Evolutionary conservation across 2,888 invertebrate species (phyloP).

Genomic region (Tetropium fuscum): DNA sequence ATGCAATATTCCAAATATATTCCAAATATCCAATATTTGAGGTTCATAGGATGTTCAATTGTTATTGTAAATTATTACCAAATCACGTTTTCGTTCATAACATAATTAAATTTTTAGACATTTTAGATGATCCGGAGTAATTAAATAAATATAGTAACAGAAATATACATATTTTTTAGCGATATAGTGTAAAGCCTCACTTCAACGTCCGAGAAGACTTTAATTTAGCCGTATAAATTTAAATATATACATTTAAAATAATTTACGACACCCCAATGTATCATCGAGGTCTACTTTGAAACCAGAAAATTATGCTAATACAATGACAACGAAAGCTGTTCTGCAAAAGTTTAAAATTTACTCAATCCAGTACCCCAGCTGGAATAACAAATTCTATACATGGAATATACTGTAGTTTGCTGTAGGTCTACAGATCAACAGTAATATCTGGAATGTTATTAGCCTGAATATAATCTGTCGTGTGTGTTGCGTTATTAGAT

Average conservation of each 20-base stretch:
- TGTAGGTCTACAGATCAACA: slow-evolving; percentile 15
- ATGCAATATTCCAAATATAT: no score
- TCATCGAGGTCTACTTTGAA: slow-evolving; percentile 29
- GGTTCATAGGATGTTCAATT: no score
- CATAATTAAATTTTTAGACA: neutral
- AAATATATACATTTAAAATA: slow-evolving; percentile 39
- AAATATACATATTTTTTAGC: neutral
- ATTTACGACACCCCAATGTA: slow-evolving; percentile 31
- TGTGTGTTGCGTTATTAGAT: no score
- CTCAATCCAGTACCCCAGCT: slow-evolving; percentile 7
- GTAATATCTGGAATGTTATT: no score
- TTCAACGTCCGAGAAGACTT: slow-evolving; percentile 22
- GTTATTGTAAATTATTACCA: no score
- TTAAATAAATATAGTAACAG: no score
- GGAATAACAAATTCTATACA: slow-evolving; percentile 1
- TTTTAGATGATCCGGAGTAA: neutral
- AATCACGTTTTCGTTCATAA: no score
- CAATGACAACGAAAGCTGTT: slow-evolving; percentile 38
- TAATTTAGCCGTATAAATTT: slow-evolving; percentile 39
- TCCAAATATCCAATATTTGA: no score
- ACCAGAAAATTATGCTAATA: slow-evolving; percentile 38
- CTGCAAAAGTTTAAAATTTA: slow-evolving; percentile 31
- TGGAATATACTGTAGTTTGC: slow-evolving; percentile 11
- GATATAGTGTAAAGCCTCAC: slow-evolving; percentile 12
- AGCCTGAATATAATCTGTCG: no score